Evolutionary conservation across 2,113 vertebrate species (phyloP).

Genomic region (Rhinolophus sinicus): DNA sequence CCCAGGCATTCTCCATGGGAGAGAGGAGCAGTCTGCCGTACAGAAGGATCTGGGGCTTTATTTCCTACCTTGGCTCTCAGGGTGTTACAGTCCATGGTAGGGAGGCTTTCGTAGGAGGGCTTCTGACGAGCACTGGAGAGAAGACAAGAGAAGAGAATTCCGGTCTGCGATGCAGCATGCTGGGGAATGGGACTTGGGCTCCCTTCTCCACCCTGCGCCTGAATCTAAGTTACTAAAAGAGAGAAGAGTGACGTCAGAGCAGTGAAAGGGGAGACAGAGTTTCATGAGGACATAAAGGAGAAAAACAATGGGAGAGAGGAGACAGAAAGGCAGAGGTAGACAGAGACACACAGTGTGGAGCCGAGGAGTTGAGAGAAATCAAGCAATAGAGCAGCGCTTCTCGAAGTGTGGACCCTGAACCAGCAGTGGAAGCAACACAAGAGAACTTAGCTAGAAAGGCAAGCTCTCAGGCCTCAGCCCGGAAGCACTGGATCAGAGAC

Average conservation of each 20-base stretch:
- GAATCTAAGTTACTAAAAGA: background rate
- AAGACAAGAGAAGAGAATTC: background rate
- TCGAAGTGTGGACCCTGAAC: too few relatives aligned
- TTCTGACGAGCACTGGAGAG: background rate
- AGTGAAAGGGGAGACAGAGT: background rate
- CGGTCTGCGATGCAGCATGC: background rate
- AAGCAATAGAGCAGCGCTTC: background rate
- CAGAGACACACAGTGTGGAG: background rate
- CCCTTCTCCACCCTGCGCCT: background rate
- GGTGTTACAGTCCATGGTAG: background rate
- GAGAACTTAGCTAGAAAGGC: background rate
- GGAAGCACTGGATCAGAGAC: background rate
- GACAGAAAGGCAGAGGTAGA: background rate
- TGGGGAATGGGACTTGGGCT: background rate
- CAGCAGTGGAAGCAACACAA: too few relatives aligned
- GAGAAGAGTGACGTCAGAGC: background rate
- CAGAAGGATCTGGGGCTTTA: conserved; percentile 20
- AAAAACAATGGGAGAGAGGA: background rate
- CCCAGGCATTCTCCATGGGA: conserved; percentile 62
- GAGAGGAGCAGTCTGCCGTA: background rate
- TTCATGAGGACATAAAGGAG: background rate
- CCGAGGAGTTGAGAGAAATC: background rate
- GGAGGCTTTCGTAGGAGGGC: background rate
- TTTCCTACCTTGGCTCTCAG: background rate
- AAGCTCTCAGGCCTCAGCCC: background rate